A percentile compares a stretch with the other conserved stretches of the same genome.
These are phyloP conservation scores for Epinephelus cyanopodus DNA, from an alignment of 2,113 vertebrate species.

Conservation along the genomic window DNA sequence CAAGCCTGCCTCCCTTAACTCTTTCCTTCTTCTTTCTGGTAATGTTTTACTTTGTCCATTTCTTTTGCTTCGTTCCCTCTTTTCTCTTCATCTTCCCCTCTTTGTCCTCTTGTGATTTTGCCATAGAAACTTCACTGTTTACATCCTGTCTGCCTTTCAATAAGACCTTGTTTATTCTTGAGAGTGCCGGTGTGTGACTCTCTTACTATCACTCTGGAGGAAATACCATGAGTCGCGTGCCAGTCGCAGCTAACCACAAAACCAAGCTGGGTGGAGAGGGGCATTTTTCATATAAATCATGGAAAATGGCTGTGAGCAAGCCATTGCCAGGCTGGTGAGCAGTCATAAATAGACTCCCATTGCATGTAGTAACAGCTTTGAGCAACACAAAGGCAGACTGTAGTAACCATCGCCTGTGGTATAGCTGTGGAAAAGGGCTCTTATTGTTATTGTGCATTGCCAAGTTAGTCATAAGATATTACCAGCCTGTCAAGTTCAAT, in stretches of 20 bases:
- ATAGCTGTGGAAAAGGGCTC: constrained; percentile 30
- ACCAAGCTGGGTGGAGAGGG: constrained; percentile 74
- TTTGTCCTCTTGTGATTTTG: constrained; percentile 42
- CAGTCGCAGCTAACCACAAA: constrained; percentile 78
- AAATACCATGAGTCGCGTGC: constrained; percentile 80
- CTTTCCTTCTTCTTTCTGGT: constrained; percentile 13
- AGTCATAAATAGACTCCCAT: constrained; percentile 73
- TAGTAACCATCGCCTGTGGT: constrained; percentile 59
- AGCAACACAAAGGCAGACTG: constrained; percentile 75
- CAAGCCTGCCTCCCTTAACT: constrained; percentile 25
- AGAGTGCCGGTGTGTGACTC: constrained; percentile 66
- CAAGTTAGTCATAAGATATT: constrained; percentile 55
- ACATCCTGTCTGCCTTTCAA: constrained; percentile 64
- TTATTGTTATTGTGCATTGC: constrained; percentile 47
- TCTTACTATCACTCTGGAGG: constrained; percentile 73
- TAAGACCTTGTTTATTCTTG: constrained; percentile 65
- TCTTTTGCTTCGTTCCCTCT: not conserved
- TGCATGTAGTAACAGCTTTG: constrained; percentile 72
- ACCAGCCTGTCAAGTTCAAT: constrained; percentile 35
- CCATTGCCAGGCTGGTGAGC: constrained; percentile 60
- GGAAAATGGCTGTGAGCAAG: constrained; percentile 76
- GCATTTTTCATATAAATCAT: constrained; percentile 80
- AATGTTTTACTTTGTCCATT: constrained; percentile 16
- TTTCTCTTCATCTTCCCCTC: constrained; percentile 13
- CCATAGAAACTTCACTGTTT: constrained; percentile 66